These are phyloP conservation scores for Amazona guildingii DNA, from an alignment of 2,113 vertebrate species.

Conservation along the genomic window DNA sequence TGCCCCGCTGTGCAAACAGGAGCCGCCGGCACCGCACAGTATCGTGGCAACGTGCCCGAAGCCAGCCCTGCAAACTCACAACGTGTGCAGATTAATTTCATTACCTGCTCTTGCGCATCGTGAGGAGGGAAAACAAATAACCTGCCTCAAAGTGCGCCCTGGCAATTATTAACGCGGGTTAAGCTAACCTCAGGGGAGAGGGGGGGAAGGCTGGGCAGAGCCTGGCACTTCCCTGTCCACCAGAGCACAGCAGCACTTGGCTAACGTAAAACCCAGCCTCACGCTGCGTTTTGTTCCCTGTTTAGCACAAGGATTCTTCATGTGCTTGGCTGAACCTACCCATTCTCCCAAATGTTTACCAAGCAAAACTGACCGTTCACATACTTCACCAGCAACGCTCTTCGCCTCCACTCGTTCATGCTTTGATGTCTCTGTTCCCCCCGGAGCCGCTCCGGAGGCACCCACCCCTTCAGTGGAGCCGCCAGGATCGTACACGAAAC, in stretches of 20 bases:
- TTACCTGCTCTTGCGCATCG: constrained; percentile 74
- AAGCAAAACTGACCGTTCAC: neutral
- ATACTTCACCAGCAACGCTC: neutral
- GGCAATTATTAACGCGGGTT: constrained; percentile 47
- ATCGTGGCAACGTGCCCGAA: constrained; percentile 81
- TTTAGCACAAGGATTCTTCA: neutral
- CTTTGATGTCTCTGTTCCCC: neutral
- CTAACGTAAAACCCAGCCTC: neutral
- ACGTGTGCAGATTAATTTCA: constrained; percentile 82
- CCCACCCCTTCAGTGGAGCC: neutral
- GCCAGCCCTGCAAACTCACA: constrained; percentile 74
- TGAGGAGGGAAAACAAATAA: constrained; percentile 74
- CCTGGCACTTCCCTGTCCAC: neutral
- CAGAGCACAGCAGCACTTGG: neutral
- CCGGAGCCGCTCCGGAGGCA: neutral
- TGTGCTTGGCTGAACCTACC: neutral
- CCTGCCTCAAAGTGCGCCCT: constrained; percentile 57
- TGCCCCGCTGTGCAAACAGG: constrained; percentile 75
- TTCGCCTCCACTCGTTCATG: neutral
- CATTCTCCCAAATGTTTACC: neutral
- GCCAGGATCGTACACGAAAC: neutral
- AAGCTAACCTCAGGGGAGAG: neutral
- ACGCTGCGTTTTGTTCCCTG: neutral
- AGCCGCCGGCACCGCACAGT: constrained; percentile 71
- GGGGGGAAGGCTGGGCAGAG: neutral